A percentile compares a stretch with the other conserved stretches of the same genome.
These are phyloP conservation scores for Dicrostonyx torquatus DNA, from an alignment of 2,797 vertebrate species.

Conservation along the genomic window DNA sequence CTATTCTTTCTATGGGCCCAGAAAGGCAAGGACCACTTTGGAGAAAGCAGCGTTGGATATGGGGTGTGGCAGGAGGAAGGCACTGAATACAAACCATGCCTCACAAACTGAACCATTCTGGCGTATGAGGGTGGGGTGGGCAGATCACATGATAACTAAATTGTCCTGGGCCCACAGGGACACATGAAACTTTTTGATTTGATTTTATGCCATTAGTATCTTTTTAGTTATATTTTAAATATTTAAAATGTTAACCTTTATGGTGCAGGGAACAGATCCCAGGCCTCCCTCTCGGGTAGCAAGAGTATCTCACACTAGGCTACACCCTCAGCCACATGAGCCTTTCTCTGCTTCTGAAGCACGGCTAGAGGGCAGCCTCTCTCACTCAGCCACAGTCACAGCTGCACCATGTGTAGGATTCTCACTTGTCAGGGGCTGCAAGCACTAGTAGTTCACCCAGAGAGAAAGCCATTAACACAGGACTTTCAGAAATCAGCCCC, in stretches of 20 bases:
- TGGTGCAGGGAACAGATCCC: not conserved
- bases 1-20: not conserved
- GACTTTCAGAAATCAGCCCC: conserved; percentile 49
- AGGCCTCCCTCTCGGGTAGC: not conserved
- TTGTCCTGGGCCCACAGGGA: not conserved
- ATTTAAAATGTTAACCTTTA: not conserved
- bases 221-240: not conserved
- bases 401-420: not conserved
- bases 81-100: not conserved
- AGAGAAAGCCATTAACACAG: not conserved
- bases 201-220: not conserved
- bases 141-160: not conserved
- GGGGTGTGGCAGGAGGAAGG: not conserved
- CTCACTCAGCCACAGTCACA: conserved; percentile 26
- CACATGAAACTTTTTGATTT: not conserved
- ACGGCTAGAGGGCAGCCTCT: not conserved
- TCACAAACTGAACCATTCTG: not conserved
- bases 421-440: not conserved
- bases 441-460: not conserved
- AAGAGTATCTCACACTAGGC: not conserved
- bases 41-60: not conserved
- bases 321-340: not conserved
- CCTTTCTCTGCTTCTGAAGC: not conserved
- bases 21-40: not conserved
- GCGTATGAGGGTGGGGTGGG: fast-evolving